Evolutionary conservation across 2,113 vertebrate genomes (phyloP), one percentile per base, ranked within the genome.

Genomic region (Tetrao urogallus): DNA sequence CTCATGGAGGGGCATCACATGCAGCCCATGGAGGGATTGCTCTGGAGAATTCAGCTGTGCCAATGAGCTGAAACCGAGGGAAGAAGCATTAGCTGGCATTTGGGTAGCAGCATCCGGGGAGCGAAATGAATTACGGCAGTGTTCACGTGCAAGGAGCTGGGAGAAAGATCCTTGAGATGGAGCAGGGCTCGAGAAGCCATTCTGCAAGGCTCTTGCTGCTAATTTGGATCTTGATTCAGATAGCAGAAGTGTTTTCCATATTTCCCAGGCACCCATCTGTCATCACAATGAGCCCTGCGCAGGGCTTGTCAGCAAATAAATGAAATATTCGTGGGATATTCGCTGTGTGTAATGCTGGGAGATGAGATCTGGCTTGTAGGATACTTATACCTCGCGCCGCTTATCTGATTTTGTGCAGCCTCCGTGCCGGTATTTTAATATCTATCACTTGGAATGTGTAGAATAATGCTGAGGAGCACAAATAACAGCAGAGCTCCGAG

Each of bases 301-400:
- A 88, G 90, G 79, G 67, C 88, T 95, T 97, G 94, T 96, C 95
- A 96, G 95, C 95, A 96, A 94, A 89, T 93, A 96, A 89, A 94
- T 95, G 92, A 84, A 95, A 95, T 86, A 93, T 89, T 96, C 91
- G 82, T 57, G 88, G 85, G 90, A 96, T 67, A 83, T 91, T 95
- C 92, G 15, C 60, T 4, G 72, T 66, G 20, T 84, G 86, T 94
- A 86, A 79, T 79, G 43, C 91, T 65, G 79, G 32, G 89, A 94
- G 75, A 93, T 92, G 96, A 63, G 91, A 89, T 95, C 81, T 91
- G 87, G 67, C 75, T 87, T 54, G 78, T 0, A 1, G 94, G 78
- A 76, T 91, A 56, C 88, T 84, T 76, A 28, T 24, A 85, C 60
- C 42, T 92, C 82, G 58, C 38, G 21, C 70, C 52, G 42, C 84